Base-by-base conservation (phyloP, 92 coral and sea anemone species). In the Heliopora coerulea region DNA sequence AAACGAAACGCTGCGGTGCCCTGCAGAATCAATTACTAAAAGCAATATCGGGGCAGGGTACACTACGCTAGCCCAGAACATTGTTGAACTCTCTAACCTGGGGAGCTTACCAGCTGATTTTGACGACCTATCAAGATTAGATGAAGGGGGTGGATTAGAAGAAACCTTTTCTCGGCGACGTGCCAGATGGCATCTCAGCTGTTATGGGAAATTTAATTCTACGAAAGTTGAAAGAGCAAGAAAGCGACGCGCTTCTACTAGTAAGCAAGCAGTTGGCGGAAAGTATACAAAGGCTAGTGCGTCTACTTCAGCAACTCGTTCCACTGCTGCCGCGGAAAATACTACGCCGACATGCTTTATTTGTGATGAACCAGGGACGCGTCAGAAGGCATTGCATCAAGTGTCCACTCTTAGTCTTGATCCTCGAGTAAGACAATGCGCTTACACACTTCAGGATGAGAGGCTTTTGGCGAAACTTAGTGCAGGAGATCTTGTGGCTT, bases 401-500 rank as follows among this genome's bases (percentile, higher is more conserved):
- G 86, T 65, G 50, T 13, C 64, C 56, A 86, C 86, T 15, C 70
- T 86, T 52, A 54, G 44, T 18, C 66, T 86, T 9, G 86, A 86
- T 78, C 26, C 52, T 62, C 59, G 82, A 49, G 72, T 82, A 2
- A 64, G 83, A n/a, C 32, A 56, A 61, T 69, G 76, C 64, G 90
- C 90, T 10, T 34, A 44, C 31, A 73, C 58, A 34, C 64, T 86
- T 26, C 84, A 86, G 68, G 80, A 86, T 62, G 72, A 78, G 56
- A 82, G 57, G 61, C 46, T 86, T 32, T 49, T 82, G 56, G 58
- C 79, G 26, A 86, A 82, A 54, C 80, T 86, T 24, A 83, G 91
- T 70, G 79, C 40, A 26, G 87, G 82, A 18, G 90, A 86, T 44
- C 56, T 86, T 33, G 76, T 86, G 13, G 90, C 90, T 0, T 57